Evolutionary conservation across 1,140 invertebrate genomes (phyloP), one percentile per base, ranked within the genome.

Genomic region (Daktulosphaira vitifoliae): DNA sequence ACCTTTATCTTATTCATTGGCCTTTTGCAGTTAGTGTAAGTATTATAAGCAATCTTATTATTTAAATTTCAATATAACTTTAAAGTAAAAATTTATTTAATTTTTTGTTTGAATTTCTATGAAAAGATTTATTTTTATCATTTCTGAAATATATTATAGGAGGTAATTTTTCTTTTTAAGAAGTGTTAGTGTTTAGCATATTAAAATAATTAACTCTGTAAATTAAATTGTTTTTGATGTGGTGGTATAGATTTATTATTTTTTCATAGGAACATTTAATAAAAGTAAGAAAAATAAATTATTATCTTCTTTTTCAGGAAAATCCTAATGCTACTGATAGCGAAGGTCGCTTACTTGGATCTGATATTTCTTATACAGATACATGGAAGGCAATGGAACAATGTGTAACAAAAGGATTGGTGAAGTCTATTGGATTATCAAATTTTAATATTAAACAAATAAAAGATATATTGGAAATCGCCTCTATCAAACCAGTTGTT

Each of bases 391-490:
- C 78, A 3, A 85, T 94, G 83, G 90, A 93, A 74, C 73, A 80
- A 42, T 80, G 82, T 64, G 76, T 84, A 0, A 75, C 82, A 37
- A 76, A 82, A 66, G 89, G 88, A 1, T 74, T 90, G 8, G 76
- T 81, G 0, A 85, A 82, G 70, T 83, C 84, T 15, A 92, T 96
- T 68, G 92, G 92, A 4, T 72, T 95, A 1, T 93, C 90, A 6
- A 96, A 95, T 72, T 96, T 95, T 71, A 93, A 90, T 73, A 81
- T 80, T 37, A 75, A 85, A 67, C 92, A 96, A 73, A 76, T 95
- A 33, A 74, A 82, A 8, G 77, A 84, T 65, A 53, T 96, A 37
- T 56, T 90, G 0, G 75, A 82, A 29, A 78, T 76, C 53, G 80
- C 79, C 13, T 81, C 75, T 20, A 80, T 92, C 23, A 85, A 85